These are phyloP conservation scores for Xestia sexstrigata DNA, from an alignment of 2,888 invertebrate species.

Conservation along the genomic window DNA sequence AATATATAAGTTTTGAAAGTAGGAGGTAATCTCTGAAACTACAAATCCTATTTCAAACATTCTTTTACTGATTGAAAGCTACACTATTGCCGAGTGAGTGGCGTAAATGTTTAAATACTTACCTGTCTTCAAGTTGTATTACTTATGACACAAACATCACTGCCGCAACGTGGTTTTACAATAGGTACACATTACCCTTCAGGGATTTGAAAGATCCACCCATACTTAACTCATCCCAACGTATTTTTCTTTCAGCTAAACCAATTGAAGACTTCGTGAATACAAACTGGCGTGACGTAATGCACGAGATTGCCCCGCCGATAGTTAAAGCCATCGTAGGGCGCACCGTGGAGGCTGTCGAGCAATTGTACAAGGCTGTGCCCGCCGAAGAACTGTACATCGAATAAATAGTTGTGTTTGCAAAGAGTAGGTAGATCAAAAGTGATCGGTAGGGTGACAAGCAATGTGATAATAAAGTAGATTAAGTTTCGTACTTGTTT, in stretches of 20 bases:
- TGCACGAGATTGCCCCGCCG: constrained; percentile 83
- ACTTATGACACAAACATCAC: background rate
- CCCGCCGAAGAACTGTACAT: constrained; percentile 74
- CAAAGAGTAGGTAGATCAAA: background rate
- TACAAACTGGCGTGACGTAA: constrained; percentile 82
- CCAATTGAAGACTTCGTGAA: constrained; percentile 82
- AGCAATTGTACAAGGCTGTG: constrained; percentile 79
- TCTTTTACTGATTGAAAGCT: background rate
- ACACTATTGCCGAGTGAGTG: background rate
- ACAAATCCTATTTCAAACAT: background rate
- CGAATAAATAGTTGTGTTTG: constrained; percentile 15
- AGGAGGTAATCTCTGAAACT: background rate
- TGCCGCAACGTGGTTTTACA: background rate
- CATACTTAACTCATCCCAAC: too few species aligned
- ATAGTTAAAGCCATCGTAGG: constrained; percentile 79
- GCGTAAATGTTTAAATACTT: too few species aligned
- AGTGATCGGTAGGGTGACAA: constrained; percentile 21
- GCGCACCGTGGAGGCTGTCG: constrained; percentile 74
- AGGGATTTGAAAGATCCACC: too few species aligned
- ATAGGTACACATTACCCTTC: too few species aligned
- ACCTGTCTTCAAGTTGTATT: background rate
- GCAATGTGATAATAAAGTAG: constrained; percentile 55
- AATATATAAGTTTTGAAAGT: too few species aligned
- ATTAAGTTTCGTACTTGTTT: constrained; percentile 38
- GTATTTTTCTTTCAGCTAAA: constrained; percentile 74